Evolutionary conservation across 2,888 invertebrate species (phyloP).

Genomic region (Rhyacophila evoluta): DNA sequence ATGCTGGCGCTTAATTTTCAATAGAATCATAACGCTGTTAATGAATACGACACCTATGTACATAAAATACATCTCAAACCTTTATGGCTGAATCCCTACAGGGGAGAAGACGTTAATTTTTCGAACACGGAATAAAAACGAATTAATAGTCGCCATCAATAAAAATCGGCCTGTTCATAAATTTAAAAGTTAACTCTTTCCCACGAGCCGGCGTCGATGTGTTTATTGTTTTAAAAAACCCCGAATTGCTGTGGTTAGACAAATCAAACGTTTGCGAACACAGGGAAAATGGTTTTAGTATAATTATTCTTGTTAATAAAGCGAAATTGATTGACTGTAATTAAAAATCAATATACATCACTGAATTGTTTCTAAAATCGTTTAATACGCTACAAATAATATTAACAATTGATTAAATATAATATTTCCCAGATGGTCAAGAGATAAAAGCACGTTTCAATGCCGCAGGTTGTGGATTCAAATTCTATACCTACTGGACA

Average conservation of each 20-base stretch:
- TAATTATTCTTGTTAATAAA: not conserved
- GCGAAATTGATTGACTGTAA: not conserved
- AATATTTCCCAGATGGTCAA: no score
- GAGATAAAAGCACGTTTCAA: no score
- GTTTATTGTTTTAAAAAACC: not conserved
- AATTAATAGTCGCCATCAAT: not conserved
- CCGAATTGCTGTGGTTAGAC: not conserved
- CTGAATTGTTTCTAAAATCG: no score
- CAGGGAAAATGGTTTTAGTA: not conserved
- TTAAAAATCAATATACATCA: no score
- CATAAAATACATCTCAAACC: not conserved
- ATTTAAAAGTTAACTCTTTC: not conserved
- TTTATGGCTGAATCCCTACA: not conserved
- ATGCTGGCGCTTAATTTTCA: not conserved
- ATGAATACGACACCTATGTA: not conserved
- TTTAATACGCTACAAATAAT: no score
- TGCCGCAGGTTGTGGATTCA: no score
- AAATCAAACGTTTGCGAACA: not conserved
- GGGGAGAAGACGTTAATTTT: not conserved
- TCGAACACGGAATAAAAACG: not conserved
- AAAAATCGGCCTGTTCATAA: slow-evolving; percentile 9
- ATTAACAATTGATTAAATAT: no score
- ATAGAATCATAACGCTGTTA: not conserved
- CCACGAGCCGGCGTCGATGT: not conserved
- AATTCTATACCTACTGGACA: no score